phyloP scores from a whole-genome alignment of 2,797 vertebrate species.

The Xyrichtys novacula region DNA sequence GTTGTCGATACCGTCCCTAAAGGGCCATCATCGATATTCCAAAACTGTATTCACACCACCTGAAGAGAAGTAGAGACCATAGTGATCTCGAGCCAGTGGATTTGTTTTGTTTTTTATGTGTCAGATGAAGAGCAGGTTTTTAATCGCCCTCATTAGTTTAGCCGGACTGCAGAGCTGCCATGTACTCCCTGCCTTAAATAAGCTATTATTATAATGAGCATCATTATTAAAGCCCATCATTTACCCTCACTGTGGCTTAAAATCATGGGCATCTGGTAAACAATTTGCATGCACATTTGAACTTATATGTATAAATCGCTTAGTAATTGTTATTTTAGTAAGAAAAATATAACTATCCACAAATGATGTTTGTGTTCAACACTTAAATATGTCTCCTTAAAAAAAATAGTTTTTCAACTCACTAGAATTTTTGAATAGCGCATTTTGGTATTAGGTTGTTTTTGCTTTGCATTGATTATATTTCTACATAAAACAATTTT shows the following conservation, averaged over 20 bases:
- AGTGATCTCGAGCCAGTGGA: conserved; percentile 10
- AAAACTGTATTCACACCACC: neutral
- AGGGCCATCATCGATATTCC: neutral
- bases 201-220: conserved; percentile 47
- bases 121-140: conserved; percentile 38
- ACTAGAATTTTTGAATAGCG: neutral
- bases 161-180: conserved; percentile 39
- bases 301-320: no score
- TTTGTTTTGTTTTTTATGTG: conserved; percentile 15
- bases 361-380: neutral
- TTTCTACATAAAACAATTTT: neutral
- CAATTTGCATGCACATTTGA: no score
- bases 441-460: neutral
- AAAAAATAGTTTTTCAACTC: no score
- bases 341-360: neutral
- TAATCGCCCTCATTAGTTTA: conserved; percentile 48
- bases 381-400: neutral
- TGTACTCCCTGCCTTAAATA: conserved; percentile 28
- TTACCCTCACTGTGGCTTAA: no score
- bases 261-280: conserved; percentile 17
- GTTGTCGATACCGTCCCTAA: no score
- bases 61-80: neutral
- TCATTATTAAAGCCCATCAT: conserved; percentile 34
- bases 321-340: neutral
- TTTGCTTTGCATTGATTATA: neutral